Base-by-base conservation (phyloP, 1,140 invertebrate species). In the Zaprionus ornatus region DNA sequence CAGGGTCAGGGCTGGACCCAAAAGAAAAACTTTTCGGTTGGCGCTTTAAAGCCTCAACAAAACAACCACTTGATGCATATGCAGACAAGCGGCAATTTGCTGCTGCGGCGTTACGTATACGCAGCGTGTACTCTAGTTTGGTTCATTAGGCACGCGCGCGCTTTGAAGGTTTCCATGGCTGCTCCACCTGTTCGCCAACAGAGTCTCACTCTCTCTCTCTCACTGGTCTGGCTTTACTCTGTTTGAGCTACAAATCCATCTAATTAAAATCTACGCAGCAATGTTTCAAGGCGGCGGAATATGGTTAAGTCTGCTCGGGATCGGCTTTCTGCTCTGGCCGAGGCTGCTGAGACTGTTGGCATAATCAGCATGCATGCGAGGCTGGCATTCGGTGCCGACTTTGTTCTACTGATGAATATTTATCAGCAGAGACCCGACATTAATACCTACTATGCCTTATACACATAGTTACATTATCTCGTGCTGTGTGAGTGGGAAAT, bases 211-310 rank as follows among this genome's bases (percentile, higher is more conserved):
- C 35, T 69, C 67, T 87, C 79, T 86, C 25, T 25, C 25, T 82
- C 0, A 3, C 32, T 25, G 13, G 23, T 15, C 19, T 42, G 35
- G 40, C 61, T 55, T 59, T 48, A 35, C 29, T 72, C 67, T 88
- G 83, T 87, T 83, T 83, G 74, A 67, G 80, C 86, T 80, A 62
- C 68, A 88, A 88, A 88, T 88, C 84, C 85, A 84, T 54, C 84
- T 88, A 88, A 88, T 90, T 88, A 88, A 88, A 88, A 90, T 88
- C 80, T 88, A 88, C 74, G 78, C 85, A 88, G 77, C 60, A 80
- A 63, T 78, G 69, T 82, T 84, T 80, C 67, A 66, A 64, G 52
- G 27, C 57, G 68, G 6, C n/a, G 15, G 40, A 42, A 56, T 72
- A 76, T 7, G 61, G 56, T 61, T 66, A 72, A 66, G 56, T 76